Evolutionary conservation across 1,140 invertebrate species (phyloP), one percentile per base, ranked within the genome.

Genomic region (Drosophila athabasca): DNA sequence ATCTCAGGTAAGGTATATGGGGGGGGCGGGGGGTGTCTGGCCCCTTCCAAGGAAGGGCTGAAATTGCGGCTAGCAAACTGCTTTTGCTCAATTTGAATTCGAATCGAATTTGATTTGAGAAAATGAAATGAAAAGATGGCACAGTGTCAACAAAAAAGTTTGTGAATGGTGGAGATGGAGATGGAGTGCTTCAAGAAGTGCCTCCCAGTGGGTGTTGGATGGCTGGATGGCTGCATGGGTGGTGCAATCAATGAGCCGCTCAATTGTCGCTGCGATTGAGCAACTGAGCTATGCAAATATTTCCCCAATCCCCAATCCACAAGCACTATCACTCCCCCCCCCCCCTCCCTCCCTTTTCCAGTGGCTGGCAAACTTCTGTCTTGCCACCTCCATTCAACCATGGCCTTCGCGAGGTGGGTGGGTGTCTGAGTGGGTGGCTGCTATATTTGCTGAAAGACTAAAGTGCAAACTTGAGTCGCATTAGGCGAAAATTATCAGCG

Each of bases 261-360:
- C 80, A 83, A 84, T 84, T 87, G 74, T 87, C 69, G 76, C 80
- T 79, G 80, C 80, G 80, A 83, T 83, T 83, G 80, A 78, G 82
- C 82, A 82, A 75, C 69, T 87, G 73, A 85, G 74, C 82, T 87
- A 85, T 85, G 82, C 82, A 85, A 85, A 85, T 87, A 82, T 67
- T 9, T 43, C 48, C n/a, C 29, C 13, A 26, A 13, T 44, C 49
- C 50, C 43, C 19, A 44, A 35, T 17, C 41, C 13, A 52, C 44
- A n/a, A 6, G 50, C 49, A 50, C 45, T 50, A 13, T n/a, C 1
- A 2, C 46, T 8, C 19, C 55, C 39, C 17, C 17, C 19, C 55
- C 39, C 17, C 17, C 17, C 17, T 19, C 17, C 1, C 17, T 19
- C 0, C 17, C 17, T n/a, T n/a, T n/a, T n/a, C 17, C n/a, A 49